Percentiles rank a stretch among this genome's conserved stretches.
phyloP scores from a whole-genome alignment of 2,113 vertebrate genomes.

The Cranoglanis bouderius region DNA sequence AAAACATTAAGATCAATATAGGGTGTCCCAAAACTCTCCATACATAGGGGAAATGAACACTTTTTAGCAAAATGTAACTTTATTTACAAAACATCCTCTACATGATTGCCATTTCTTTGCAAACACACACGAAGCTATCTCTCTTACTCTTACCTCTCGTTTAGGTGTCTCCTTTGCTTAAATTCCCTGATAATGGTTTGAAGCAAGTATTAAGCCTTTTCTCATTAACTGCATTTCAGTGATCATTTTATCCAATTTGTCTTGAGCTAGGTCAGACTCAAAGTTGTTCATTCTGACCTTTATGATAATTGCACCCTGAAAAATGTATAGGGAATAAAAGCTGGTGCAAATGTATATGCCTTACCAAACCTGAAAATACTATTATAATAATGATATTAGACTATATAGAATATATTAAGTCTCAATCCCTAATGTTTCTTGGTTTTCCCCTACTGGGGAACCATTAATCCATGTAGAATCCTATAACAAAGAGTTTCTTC shows the following conservation, averaged over 20 bases:
- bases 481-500: not conserved
- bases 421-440: not conserved
- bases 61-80: no score
- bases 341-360: not conserved
- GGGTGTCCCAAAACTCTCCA: no score
- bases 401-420: not conserved
- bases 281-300: slow-evolving; percentile 42
- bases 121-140: no score
- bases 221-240: not conserved
- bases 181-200: not conserved
- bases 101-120: no score
- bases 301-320: slow-evolving; percentile 27
- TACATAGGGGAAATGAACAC: no score
- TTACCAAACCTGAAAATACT: slow-evolving; percentile 2
- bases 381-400: not conserved
- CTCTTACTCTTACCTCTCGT: no score
- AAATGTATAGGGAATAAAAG: not conserved
- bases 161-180: not conserved
- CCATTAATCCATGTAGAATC: not conserved
- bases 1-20: not conserved
- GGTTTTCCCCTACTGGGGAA: not conserved
- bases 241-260: not conserved
- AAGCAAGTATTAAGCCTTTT: not conserved
- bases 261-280: not conserved
- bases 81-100: no score